Evolutionary conservation across 2,888 invertebrate genomes (phyloP), one percentile per base, ranked within the genome.

Genomic region (Sarcophaga subvicina): DNA sequence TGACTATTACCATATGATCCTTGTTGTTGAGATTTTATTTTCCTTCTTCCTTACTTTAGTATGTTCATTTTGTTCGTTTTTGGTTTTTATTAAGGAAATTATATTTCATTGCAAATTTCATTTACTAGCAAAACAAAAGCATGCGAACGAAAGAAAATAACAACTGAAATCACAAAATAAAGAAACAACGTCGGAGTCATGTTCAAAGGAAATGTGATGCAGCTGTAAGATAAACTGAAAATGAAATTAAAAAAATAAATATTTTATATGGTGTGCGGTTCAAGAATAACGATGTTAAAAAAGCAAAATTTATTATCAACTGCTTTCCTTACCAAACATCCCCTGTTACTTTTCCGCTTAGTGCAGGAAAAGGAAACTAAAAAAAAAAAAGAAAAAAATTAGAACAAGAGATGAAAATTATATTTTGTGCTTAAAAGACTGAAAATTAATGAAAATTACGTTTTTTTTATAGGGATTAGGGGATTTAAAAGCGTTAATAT

Each of bases 181-280:
- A 67, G 37, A 78, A 67, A 47, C 45, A 80, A 75, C 79, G 70
- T 22, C 60, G 22, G 45, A 76, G 76, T 71, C 76, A 85, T 76
- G 62, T 77, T 76, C 12, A 22, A 66, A 76, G 76, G 84, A 84
- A 80, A 71, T 71, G 20, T 76, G 71, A 84, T 84, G 84, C 59
- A 64, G 25, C 64, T 47, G 49, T 45, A 71, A 76, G 64, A 80
- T 76, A 71, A 67, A 75, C 59, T 67, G 59, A 14, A n/a, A 59
- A 27, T 12, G 54, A 62, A 75, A 25, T 59, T 25, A 72, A 49
- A 69, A 49, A 45, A 10, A 49, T 5, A 1, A 22, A 22, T 22
- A 22, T 22, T 62, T 70, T 49, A 71, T 27, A 71, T 77, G 59
- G 45, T 47, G 22, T 22, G 64, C 25, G 59, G 64, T 66, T 72